Evolutionary conservation across 2,797 vertebrate genomes (phyloP), one percentile per base, ranked within the genome.

Genomic region (Loris lydekkerianus): DNA sequence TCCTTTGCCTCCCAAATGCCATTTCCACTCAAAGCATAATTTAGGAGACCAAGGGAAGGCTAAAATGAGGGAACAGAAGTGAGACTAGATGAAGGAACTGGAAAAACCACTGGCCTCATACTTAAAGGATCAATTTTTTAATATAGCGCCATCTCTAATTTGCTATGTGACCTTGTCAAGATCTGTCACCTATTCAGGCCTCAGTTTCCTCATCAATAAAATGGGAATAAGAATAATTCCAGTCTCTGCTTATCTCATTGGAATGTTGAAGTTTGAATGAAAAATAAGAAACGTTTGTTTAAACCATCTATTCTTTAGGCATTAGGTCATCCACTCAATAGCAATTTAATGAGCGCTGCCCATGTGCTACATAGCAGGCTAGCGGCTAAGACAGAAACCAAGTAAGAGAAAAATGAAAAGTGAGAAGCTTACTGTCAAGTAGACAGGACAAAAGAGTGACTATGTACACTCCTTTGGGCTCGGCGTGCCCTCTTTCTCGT

Each of bases 161-260:
- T 58, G 21, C 72, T 70, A 8, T 34, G 76, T 89, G 81, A 88
- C 53, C 43, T 61, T 78, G 43, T 80, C 13, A 72, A 63, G 63
- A 86, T 0, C 5, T 5, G 63, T 14, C 10, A 76, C 29, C 25
- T 85, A 4, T 15, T 21, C n/a, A 5, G 49, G 46, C 25, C 63
- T 93, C 72, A n/a, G 49, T 86, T 86, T 96, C 34, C 58, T 8
- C 43, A 84, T 53, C 81, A 78, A 10, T 78, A 63, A 92, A 92
- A 73, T 90, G 37, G 46, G 58, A 91, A 61, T 43, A 70, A 65
- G 53, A 63, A 78, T 53, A 82, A 82, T 65, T 78, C 56, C 37
- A 23, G 20, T 4, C n/a, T n/a, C 40, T 83, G 29, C 20, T 65
- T 82, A 34, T n/a, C 9, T 49, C 53, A 21, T 4, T 86, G 37